A percentile compares a stretch with the other conserved stretches of the same genome.
Conservation (phyloP, 2,888 invertebrate genomes). For the Orthosia gracilis region DNA sequence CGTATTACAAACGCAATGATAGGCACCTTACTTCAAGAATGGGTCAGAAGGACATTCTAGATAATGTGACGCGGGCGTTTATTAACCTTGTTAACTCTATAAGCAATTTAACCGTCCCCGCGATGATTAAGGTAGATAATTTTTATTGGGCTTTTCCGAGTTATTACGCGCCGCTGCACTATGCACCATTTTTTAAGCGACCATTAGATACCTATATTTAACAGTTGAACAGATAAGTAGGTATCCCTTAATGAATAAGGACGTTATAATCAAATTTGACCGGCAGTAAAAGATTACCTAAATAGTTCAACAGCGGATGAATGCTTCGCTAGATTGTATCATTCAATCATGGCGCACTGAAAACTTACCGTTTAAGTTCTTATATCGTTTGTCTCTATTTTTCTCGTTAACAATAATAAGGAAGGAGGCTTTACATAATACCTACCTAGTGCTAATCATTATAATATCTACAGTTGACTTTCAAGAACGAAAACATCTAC, state of each 20-base stretch:
- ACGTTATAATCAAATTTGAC: constrained; percentile 27
- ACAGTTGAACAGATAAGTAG: not conserved
- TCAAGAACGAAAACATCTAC: not conserved
- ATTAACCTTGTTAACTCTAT: not conserved
- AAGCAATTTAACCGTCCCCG: not conserved
- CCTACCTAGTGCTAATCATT: not conserved
- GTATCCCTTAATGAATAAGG: constrained; percentile 29
- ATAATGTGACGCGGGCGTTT: too few species aligned
- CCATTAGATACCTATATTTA: not conserved
- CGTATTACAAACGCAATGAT: too few species aligned
- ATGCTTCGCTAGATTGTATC: constrained; percentile 15
- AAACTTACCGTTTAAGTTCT: constrained; percentile 1
- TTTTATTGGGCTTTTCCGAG: not conserved
- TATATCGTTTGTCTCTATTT: constrained; percentile 1
- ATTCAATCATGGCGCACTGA: constrained; percentile 23
- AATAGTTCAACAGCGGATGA: constrained; percentile 19
- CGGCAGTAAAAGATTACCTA: constrained; percentile 26
- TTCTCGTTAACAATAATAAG: not conserved
- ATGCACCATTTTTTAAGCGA: not conserved
- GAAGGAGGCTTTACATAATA: not conserved
- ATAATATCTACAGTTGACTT: not conserved
- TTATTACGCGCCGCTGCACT: not conserved
- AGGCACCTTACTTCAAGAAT: too few species aligned
- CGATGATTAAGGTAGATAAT: not conserved
- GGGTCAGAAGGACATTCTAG: too few species aligned